phyloP scores from a whole-genome alignment of 2,113 vertebrate genomes.

The Myocastor coypus region DNA sequence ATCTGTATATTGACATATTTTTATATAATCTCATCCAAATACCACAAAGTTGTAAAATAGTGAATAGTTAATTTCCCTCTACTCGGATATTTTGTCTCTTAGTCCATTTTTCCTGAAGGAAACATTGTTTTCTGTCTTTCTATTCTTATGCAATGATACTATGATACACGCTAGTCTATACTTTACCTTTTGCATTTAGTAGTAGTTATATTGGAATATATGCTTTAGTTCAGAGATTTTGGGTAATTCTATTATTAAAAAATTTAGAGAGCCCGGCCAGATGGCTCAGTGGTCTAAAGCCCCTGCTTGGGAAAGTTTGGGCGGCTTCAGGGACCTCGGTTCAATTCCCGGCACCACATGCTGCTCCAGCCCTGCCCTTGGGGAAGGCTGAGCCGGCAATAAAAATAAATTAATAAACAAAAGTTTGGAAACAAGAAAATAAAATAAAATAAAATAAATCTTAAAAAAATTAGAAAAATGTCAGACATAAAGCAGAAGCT shows the following conservation, averaged over 20 bases:
- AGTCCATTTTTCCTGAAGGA: not conserved
- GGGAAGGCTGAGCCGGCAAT: too few relatives aligned
- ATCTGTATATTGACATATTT: too few relatives aligned
- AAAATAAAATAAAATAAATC: too few relatives aligned
- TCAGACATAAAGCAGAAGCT: not conserved
- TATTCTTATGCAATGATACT: not conserved
- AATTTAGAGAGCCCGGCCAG: too few relatives aligned
- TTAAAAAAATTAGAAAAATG: not conserved
- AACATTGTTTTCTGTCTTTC: not conserved
- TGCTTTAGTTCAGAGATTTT: not conserved
- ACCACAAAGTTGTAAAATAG: not conserved
- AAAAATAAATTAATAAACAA: too few relatives aligned
- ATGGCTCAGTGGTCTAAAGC: too few relatives aligned
- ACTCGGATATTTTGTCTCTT: not conserved
- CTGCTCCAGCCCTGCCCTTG: too few relatives aligned
- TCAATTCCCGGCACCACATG: too few relatives aligned
- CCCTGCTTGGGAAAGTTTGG: too few relatives aligned
- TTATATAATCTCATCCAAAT: not conserved
- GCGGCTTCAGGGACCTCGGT: too few relatives aligned
- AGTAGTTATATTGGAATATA: not conserved
- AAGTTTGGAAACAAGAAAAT: too few relatives aligned
- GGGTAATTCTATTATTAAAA: not conserved
- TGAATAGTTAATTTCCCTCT: not conserved
- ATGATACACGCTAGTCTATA: not conserved
- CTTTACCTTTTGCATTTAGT: not conserved